Base-by-base conservation (phyloP, 2,888 invertebrate genomes). In the Rhamphomyia laevipes region DNA sequence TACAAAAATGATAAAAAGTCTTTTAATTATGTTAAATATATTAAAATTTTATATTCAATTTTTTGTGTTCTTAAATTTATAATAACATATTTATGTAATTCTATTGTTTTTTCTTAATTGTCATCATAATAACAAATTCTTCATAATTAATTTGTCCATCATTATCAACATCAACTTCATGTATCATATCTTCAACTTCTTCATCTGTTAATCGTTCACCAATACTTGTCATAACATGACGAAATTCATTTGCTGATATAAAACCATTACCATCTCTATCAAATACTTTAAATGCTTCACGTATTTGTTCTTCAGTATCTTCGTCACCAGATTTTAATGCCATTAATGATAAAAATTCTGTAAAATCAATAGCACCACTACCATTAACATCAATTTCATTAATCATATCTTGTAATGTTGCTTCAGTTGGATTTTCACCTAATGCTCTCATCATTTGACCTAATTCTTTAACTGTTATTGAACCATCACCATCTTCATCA, bases 321-420 rank as follows among this genome's bases (percentile, higher is more conserved):
- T 92, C 93, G 77, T 93, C 93, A 73, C 93, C 93, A 91, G 93
- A 92, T 78, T 93, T 94, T 65, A 92, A 81, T 63, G 93, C 93
- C 94, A 95, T 94, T 92, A 95, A 93, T 66, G 93, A 93, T 62
- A 95, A 80, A 78, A 95, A 95, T 75, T 95, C 94, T 61, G 92
- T 92, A 75, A 95, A 95, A 76, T 94, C 93, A 73, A 95, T 93
- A 69, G 92, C 92, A 65, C 94, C 94, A 73, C 93, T 94, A 63
- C 92, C 86, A 27, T 27, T 7, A 18, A 17, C 18, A 40, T 40
- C 93, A 61, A 94, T 92, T 77, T 94, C 93, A 74, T 93, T 92
- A 76, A 94, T 93, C 93, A 94, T 94, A 73, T 94, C 93, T 73
- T 92, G 92, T 56, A 94, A 80, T 73, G 93, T 93, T 47, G 91